Base-by-base conservation (phyloP, 2,113 vertebrate species). In the Pachycephala philippinensis region DNA sequence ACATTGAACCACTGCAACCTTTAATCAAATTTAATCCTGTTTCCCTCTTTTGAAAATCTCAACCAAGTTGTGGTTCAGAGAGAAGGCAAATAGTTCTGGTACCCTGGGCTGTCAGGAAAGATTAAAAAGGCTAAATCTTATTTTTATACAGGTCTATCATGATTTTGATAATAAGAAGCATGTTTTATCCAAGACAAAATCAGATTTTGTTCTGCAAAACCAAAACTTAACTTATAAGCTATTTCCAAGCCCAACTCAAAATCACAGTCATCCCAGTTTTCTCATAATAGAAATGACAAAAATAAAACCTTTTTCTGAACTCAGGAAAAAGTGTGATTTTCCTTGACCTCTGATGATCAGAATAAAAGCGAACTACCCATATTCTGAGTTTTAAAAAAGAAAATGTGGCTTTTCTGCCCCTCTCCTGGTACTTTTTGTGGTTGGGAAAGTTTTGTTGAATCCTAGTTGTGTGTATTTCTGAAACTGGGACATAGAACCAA, bases 21-120 rank as follows among this genome's bases (percentile, higher is more conserved):
- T 90, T 90, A 90, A 91, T 93, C 88, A 94, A 63, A 89, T 84
- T 96, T 96, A 97, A 97, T 97, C 90, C 65, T 95, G 54, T 89
- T 90, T 91, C 20, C 44, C 39, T 96, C 83, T 84, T 88, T 68
- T 82, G 66, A 79, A 93, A 89, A 87, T 78, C 69, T 71, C 37
- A 68, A 68, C 16, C 18, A 84, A 81, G 65, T 89, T 89, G 70
- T 85, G 59, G 72, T 96, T 96, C 89, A 95, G 75, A 91, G 75
- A 95, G 72, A 88, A 93, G 68, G 77, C 71, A 95, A 95, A 80
- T 68, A 84, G 84, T 96, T 97, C 94, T 80, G 26, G 69, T 90
- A 88, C 47, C 65, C 87, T 71, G 54, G n/a, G 33, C 64, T 94
- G 80, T 94, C 92, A 95, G 54, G 68, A 91, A 64, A 79, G 65